Conservation (phyloP, 2,797 vertebrate species). For the Neosilurus mollespiculum region DNA sequence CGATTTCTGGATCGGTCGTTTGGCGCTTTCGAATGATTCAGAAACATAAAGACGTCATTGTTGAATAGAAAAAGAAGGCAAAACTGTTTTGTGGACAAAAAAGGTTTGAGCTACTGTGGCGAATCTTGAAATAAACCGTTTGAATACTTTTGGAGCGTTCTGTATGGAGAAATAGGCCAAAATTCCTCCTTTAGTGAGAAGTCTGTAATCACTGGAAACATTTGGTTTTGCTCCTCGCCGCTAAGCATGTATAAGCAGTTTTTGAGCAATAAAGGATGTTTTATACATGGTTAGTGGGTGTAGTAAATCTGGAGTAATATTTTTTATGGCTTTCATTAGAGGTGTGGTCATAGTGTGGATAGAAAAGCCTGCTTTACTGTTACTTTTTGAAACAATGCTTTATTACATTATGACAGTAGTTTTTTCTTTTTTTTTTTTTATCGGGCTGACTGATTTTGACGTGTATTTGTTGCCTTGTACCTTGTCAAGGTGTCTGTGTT, state of each 20-base stretch:
- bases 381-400: not conserved
- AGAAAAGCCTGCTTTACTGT: not conserved
- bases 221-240: constrained; percentile 2
- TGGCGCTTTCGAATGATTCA: not conserved
- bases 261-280: not conserved
- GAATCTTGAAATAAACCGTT: constrained; percentile 8
- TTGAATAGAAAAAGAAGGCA: not conserved
- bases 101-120: not conserved
- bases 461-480: not conserved
- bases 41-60: not conserved
- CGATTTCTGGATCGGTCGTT: not conserved
- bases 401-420: not conserved
- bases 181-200: not conserved
- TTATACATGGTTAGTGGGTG: not conserved
- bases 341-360: not conserved
- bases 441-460: not conserved
- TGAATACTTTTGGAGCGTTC: not conserved
- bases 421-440: too few species aligned
- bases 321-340: not conserved
- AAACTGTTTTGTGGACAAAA: not conserved
- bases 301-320: not conserved
- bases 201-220: constrained; percentile 28
- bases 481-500: constrained; percentile 12
- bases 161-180: not conserved
- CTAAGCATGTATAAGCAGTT: not conserved